Evolutionary conservation across 2,888 invertebrate species (phyloP), one percentile per base, ranked within the genome.

Genomic region (Colostygia pectinataria): DNA sequence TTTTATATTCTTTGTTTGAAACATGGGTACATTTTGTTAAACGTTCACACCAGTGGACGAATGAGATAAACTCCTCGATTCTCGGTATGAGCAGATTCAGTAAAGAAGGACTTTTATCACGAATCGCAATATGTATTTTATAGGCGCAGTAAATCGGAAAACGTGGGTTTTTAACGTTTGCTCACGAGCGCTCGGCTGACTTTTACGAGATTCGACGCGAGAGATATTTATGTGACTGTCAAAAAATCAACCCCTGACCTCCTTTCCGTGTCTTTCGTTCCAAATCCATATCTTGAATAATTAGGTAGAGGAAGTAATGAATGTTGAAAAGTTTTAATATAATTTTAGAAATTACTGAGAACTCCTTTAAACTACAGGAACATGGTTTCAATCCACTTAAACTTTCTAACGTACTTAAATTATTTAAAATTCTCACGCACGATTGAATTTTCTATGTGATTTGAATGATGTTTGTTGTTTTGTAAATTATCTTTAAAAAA

Each of bases 71-170:
- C 80, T 77, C 66, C 56, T 63, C 75, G 72, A 82, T 81, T 77
- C 78, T 74, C 66, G 64, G 73, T 75, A 78, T 72, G 77, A 71
- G 78, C 74, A 75, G 79, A 83, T 83, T 83, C 76, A 74, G 73
- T 68, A 69, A 76, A 74, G 71, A 71, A 75, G 72, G 76, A 80
- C 80, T 84, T 86, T 84, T 88, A 88, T 88, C 87, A 77, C 75
- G 79, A 79, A 83, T 87, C 79, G 83, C 87, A 86, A 88, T 89
- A 87, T 88, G 84, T 87, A 90, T 87, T 89, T 88, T 89, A 88
- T 88, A 82, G 84, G 72, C 65, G 77, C 74, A 80, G 80, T 88
- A 89, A 90, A 90, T 87, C 83, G 82, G 75, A 68, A 74, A 79
- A 77, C 83, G 83, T 75, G 83, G 86, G 80, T 86, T 87, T 86